Percentiles rank a stretch among this genome's conserved stretches.
Evolutionary conservation across 2,888 invertebrate species (phyloP).

Genomic region (Scrobipalpa costella): DNA sequence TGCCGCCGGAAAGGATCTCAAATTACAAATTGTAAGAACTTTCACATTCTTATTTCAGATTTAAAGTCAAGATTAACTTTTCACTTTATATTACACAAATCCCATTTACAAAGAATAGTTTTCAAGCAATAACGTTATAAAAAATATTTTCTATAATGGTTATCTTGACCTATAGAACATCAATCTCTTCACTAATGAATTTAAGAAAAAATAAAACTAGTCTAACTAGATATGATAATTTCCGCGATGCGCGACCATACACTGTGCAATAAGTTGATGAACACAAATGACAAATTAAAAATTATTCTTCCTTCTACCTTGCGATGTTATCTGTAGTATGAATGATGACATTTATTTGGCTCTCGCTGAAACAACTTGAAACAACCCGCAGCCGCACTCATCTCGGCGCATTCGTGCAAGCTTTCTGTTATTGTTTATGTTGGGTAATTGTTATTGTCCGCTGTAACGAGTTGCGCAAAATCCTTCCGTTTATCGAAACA

Average conservation of each 20-base stretch:
- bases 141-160: too few species aligned
- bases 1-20: slow-evolving; percentile 87
- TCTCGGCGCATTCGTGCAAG: slow-evolving; percentile 13
- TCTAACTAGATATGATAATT: background rate
- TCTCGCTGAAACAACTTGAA: background rate
- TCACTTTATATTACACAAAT: too few species aligned
- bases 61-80: background rate
- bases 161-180: too few species aligned
- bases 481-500: slow-evolving; percentile 9
- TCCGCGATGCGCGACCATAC: background rate
- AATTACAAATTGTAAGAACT: slow-evolving; percentile 86
- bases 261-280: background rate
- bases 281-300: slow-evolving; percentile 18
- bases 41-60: background rate
- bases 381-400: background rate
- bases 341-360: background rate
- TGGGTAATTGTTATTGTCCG: slow-evolving; percentile 20
- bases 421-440: slow-evolving; percentile 24
- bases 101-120: too few species aligned
- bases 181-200: too few species aligned
- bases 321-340: background rate
- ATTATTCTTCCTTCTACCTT: background rate
- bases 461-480: slow-evolving; percentile 21
- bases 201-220: background rate
- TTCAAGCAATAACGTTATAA: too few species aligned